Percentiles rank a stretch among this genome's conserved stretches.
These are phyloP conservation scores for Holotrichia oblita DNA, from an alignment of 1,140 invertebrate species.

Conservation along the genomic window DNA sequence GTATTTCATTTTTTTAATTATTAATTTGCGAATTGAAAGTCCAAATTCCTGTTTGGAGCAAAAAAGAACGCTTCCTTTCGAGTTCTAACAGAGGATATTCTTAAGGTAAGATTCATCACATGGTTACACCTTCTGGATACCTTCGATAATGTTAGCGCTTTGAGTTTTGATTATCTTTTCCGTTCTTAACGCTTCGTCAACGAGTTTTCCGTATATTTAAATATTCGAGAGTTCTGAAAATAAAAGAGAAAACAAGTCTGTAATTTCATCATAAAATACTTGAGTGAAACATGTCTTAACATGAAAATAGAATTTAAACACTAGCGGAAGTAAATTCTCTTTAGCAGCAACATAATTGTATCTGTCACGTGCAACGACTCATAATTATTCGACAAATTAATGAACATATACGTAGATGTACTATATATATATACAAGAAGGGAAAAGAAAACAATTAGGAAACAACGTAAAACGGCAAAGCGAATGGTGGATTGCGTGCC, in stretches of 20 bases:
- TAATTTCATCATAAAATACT: background rate
- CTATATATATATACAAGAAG: background rate
- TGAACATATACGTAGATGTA: background rate
- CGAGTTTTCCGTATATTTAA: constrained; percentile 30
- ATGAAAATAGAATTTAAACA: background rate
- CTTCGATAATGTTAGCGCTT: constrained; percentile 19
- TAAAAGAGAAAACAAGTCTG: constrained; percentile 24
- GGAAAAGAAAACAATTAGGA: constrained; percentile 23
- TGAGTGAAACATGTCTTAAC: no score
- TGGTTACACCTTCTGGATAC: constrained; percentile 31
- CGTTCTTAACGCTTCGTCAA: constrained; percentile 23
- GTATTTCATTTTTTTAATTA: constrained; percentile 6
- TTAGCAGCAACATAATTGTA: background rate
- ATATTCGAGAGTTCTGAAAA: constrained; percentile 41
- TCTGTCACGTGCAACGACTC: background rate
- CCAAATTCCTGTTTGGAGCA: constrained; percentile 1
- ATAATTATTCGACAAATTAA: constrained; percentile 20
- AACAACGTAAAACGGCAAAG: background rate
- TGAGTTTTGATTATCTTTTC: constrained; percentile 28
- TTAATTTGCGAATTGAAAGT: background rate
- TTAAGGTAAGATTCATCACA: constrained; percentile 9
- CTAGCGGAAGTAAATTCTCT: no score
- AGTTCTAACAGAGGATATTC: background rate
- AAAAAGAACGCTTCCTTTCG: background rate
- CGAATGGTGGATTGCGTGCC: constrained; percentile 36